These are phyloP conservation scores for Caenorhabditis afra DNA, from an alignment of 2,888 invertebrate genomes.

Conservation along the genomic window DNA sequence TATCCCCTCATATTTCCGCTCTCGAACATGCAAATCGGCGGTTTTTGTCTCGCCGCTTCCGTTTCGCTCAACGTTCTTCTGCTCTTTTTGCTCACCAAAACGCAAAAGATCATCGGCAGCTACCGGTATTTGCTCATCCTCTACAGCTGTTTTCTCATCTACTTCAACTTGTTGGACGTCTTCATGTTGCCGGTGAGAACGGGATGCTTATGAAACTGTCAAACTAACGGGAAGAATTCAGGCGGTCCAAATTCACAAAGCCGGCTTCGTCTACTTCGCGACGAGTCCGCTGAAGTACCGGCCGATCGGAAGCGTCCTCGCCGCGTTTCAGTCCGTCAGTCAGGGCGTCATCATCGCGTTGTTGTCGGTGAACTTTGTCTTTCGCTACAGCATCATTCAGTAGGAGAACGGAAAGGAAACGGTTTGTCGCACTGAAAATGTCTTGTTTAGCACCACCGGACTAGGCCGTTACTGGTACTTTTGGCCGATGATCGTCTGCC, in stretches of 20 bases:
- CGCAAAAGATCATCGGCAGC: constrained; percentile 26
- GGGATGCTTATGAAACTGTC: neutral
- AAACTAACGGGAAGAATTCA: neutral
- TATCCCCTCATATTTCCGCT: too few relatives aligned
- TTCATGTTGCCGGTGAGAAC: constrained; percentile 25
- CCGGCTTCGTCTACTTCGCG: constrained; percentile 25
- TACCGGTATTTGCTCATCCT: constrained; percentile 24
- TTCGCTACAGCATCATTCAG: constrained; percentile 21
- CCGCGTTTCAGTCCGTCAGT: constrained; percentile 18
- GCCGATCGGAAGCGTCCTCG: constrained; percentile 20
- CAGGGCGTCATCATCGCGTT: constrained; percentile 29
- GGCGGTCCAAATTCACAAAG: constrained; percentile 26
- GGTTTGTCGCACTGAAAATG: too few relatives aligned
- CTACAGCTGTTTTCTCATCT: constrained; percentile 29
- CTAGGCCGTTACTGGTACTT: constrained; percentile 8
- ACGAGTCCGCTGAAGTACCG: constrained; percentile 20
- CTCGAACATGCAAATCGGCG: constrained; percentile 1
- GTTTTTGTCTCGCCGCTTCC: constrained; percentile 17
- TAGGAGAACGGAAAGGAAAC: neutral
- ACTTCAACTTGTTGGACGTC: constrained; percentile 26
- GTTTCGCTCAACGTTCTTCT: constrained; percentile 9
- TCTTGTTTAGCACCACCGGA: neutral
- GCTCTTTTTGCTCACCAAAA: constrained; percentile 20
- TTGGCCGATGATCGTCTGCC: neutral
- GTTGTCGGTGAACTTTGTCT: constrained; percentile 33